These are phyloP conservation scores for Zeugodacus cucurbitae DNA, from an alignment of 1,140 invertebrate species.

Conservation along the genomic window DNA sequence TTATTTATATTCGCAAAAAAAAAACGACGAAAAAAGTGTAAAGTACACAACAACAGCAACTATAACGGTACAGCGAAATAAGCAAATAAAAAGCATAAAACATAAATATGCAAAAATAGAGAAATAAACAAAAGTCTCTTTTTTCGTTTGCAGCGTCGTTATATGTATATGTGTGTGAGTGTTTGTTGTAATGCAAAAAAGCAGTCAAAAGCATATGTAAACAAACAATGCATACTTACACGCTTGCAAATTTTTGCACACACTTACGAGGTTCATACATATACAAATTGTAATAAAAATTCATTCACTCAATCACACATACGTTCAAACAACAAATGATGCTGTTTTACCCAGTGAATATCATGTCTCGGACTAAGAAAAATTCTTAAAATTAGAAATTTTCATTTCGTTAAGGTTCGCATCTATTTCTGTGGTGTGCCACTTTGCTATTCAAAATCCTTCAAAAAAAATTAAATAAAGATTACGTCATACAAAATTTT, in stretches of 20 bases:
- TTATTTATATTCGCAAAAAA: not conserved
- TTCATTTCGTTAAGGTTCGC: no score
- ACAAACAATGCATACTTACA: not conserved
- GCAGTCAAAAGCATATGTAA: not conserved
- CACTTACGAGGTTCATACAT: not conserved
- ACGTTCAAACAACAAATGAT: not conserved
- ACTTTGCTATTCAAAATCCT: no score
- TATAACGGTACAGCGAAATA: not conserved
- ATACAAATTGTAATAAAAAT: not conserved
- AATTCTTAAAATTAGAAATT: no score
- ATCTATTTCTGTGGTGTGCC: no score
- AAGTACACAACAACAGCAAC: not conserved
- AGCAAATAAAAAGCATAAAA: not conserved
- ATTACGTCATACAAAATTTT: no score
- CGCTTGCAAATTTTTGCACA: not conserved
- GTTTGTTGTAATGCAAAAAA: not conserved
- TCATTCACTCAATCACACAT: not conserved
- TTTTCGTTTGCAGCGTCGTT: not conserved
- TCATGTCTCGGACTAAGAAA: no score
- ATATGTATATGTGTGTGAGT: not conserved
- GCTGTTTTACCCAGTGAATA: not conserved
- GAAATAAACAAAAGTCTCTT: not conserved
- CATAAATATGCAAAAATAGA: not conserved
- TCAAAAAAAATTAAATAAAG: no score
- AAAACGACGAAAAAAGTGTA: not conserved